Evolutionary conservation across 1,140 invertebrate genomes (phyloP).

Genomic region (Teleogryllus occipitalis): DNA sequence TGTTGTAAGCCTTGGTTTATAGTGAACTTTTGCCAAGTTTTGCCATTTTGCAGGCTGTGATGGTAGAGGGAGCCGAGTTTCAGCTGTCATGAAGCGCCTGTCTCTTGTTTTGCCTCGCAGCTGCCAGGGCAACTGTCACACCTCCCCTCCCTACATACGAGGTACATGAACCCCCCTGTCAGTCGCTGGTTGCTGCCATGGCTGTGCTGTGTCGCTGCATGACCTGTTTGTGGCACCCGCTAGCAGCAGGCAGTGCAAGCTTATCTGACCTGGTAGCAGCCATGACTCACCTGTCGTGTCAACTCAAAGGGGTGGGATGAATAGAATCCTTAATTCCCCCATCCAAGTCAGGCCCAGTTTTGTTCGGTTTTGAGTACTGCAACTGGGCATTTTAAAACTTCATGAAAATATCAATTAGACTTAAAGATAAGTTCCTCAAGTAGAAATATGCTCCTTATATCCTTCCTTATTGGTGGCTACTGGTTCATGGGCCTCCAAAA

Average conservation of each 20-base stretch:
- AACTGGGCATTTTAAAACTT: too few species aligned
- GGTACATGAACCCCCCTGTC: slow-evolving; percentile 41
- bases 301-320: not conserved
- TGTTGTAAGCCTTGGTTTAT: slow-evolving; percentile 11
- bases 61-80: slow-evolving; percentile 42
- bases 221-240: not conserved
- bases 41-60: slow-evolving; percentile 22
- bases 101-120: slow-evolving; percentile 56
- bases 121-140: slow-evolving; percentile 59
- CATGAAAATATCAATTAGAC: too few species aligned
- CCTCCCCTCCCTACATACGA: slow-evolving; percentile 59
- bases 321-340: not conserved
- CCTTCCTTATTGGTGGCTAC: too few species aligned
- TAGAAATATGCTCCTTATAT: too few species aligned
- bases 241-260: not conserved
- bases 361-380: too few species aligned
- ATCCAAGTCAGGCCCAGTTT: not conserved
- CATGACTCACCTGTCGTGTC: not conserved
- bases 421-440: too few species aligned
- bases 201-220: not conserved
- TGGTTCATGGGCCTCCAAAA: too few species aligned
- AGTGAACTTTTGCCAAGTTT: slow-evolving; percentile 22
- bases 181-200: not conserved
- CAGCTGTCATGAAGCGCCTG: slow-evolving; percentile 50
- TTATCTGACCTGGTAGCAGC: slow-evolving; percentile 3